Evolutionary conservation across 2,113 vertebrate genomes (phyloP).

Genomic region (Gobio gobio): DNA sequence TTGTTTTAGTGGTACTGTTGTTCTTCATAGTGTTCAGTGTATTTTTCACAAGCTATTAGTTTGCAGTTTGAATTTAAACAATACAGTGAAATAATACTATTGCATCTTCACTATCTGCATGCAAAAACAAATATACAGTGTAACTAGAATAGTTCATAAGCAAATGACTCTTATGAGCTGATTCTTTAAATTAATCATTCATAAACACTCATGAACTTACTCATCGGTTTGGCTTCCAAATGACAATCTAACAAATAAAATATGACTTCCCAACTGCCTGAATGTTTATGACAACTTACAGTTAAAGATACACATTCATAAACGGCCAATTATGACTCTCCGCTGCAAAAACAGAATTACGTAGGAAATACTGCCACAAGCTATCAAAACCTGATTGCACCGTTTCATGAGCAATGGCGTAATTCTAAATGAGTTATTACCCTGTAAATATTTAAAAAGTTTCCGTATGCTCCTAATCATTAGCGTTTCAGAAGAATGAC

Average conservation of each 20-base stretch:
- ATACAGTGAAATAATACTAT: neutral
- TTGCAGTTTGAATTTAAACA: neutral
- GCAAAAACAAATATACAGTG: neutral
- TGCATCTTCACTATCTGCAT: neutral
- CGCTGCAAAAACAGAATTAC: neutral
- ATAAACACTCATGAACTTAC: neutral
- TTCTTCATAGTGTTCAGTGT: neutral
- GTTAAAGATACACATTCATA: neutral
- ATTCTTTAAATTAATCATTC: neutral
- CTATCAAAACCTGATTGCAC: slow-evolving; percentile 5
- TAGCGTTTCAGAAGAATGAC: slow-evolving; percentile 71
- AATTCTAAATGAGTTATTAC: slow-evolving; percentile 70
- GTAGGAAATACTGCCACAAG: neutral
- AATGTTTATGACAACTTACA: neutral
- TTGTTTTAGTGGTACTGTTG: no score
- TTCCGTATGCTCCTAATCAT: slow-evolving; percentile 71
- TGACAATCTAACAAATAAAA: neutral
- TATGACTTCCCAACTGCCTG: neutral
- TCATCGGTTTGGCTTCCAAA: neutral
- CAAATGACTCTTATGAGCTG: neutral
- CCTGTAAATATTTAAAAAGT: slow-evolving; percentile 77
- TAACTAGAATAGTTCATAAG: neutral
- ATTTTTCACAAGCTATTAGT: neutral
- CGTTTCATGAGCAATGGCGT: slow-evolving; percentile 61
- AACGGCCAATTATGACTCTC: neutral